Base-by-base conservation (phyloP, 1,140 invertebrate species). In the Cotesia chilonis region DNA sequence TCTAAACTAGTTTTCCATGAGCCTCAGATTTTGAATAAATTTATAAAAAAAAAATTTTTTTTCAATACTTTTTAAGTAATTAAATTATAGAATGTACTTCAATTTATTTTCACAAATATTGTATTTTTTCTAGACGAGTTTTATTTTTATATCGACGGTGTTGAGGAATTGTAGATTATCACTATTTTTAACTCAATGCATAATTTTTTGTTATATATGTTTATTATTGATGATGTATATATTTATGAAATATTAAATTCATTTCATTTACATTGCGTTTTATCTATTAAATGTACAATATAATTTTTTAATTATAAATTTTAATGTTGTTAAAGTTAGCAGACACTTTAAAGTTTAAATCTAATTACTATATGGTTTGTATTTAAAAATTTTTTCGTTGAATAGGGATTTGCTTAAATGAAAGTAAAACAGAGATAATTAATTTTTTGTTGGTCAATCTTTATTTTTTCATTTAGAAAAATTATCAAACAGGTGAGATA, bases 71-170 rank as follows among this genome's bases (percentile, higher is more conserved):
- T 47, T 9, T 47, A 47, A 47, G 10, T 47, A 47, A 47, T 47
- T 47, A 47, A 47, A 47, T 41, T 7, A 41, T 47, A 47, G 10
- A 2, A 47, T 9, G 10, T 47, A 47, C 0, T 10, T 28, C 6
- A 10, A 47, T 47, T 47, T 47, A 60, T 60, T 72, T 36, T 41
- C 37, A 55, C 41, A 65, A 47, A 59, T 72, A 61, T 41, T 66
- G 14, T 66, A 41, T 72, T 36, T 72, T 36, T 61, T 68, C 67
- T 74, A 73, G 65, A 74, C 69, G 68, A 63, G 64, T 74, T 51
- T 74, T 74, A 74, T 74, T 71, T 74, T 71, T 74, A 68, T 74
- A 74, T 68, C 28, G 68, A 17, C 61, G 71, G 66, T 59, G 47
- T 41, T 3, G 60, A 38, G 17, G 54, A 64, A 41, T 47, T 47